Conservation (phyloP, 2,888 invertebrate genomes). For the Pherbina coryleti region DNA sequence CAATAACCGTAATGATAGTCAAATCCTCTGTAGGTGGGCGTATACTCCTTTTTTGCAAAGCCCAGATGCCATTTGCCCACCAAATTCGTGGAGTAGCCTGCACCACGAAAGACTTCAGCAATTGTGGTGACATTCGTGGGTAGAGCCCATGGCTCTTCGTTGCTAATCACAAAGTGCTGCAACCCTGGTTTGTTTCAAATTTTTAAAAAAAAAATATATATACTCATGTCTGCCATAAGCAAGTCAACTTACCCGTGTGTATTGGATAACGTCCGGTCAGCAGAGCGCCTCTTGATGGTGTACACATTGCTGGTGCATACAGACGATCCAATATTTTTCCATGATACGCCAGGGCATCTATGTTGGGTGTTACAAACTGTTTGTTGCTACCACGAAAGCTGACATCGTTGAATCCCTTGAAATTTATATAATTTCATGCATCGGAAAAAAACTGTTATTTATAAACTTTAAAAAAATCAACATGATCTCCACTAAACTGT, state of each 20-base stretch:
- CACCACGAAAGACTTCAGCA: slow-evolving; percentile 76
- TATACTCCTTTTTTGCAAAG: slow-evolving; percentile 74
- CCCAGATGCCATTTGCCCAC: slow-evolving; percentile 95
- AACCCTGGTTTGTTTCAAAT: slow-evolving; percentile 71
- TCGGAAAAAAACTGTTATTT: slow-evolving; percentile 48
- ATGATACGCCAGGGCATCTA: slow-evolving; percentile 87
- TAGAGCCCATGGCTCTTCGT: slow-evolving; percentile 80
- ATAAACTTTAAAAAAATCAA: neutral
- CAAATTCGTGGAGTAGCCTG: slow-evolving; percentile 85
- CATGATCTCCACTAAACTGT: no score
- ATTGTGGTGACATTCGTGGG: slow-evolving; percentile 77
- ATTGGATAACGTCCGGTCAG: slow-evolving; percentile 91
- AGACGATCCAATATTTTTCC: slow-evolving; percentile 84
- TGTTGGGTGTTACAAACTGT: slow-evolving; percentile 90
- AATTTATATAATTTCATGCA: neutral
- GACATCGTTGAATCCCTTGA: slow-evolving; percentile 91
- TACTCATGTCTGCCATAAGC: no score
- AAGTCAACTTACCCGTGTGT: slow-evolving; percentile 74
- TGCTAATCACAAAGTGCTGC: slow-evolving; percentile 78
- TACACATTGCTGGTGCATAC: slow-evolving; percentile 88
- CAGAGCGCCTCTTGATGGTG: slow-evolving; percentile 85
- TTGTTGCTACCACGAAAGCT: slow-evolving; percentile 91
- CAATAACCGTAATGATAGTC: slow-evolving; percentile 88
- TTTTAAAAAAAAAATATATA: no score
- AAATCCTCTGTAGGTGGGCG: slow-evolving; percentile 82